These are phyloP conservation scores for Agrotis segetum DNA, from an alignment of 2,888 invertebrate species.

Conservation along the genomic window DNA sequence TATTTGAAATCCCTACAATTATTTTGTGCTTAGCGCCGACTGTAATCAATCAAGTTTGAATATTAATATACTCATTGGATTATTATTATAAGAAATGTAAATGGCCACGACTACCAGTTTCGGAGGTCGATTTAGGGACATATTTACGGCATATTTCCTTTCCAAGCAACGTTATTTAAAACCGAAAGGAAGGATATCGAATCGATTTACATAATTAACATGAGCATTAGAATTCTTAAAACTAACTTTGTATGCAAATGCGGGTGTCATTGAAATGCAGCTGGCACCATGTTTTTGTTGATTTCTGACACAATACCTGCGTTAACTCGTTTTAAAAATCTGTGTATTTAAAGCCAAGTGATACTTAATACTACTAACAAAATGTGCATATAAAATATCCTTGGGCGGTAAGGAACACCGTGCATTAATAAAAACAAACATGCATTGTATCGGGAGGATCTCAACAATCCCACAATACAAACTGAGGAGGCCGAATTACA, in stretches of 20 bases:
- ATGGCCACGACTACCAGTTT: slow-evolving; percentile 53
- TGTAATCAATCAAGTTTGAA: slow-evolving; percentile 71
- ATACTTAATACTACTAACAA: slow-evolving; percentile 54
- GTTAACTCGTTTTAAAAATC: slow-evolving; percentile 42
- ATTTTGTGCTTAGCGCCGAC: slow-evolving; percentile 70
- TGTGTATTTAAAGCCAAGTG: slow-evolving; percentile 45
- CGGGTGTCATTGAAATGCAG: slow-evolving; percentile 77
- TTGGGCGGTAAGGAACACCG: slow-evolving; percentile 51
- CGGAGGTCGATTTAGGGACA: slow-evolving; percentile 35
- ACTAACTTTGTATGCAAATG: slow-evolving; percentile 88
- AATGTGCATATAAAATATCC: slow-evolving; percentile 60
- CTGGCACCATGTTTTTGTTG: slow-evolving; percentile 72
- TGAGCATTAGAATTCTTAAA: slow-evolving; percentile 76
- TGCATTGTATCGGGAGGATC: slow-evolving; percentile 69
- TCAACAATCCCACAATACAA: slow-evolving; percentile 82
- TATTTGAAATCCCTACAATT: slow-evolving; percentile 69
- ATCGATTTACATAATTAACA: slow-evolving; percentile 86
- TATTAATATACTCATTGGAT: slow-evolving; percentile 61
- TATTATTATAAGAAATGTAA: slow-evolving; percentile 59
- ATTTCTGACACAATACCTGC: slow-evolving; percentile 54
- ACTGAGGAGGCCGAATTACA: slow-evolving; percentile 77
- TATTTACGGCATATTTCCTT: slow-evolving; percentile 77
- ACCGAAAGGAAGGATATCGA: slow-evolving; percentile 82
- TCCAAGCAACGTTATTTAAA: slow-evolving; percentile 69
- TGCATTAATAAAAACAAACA: slow-evolving; percentile 71